Percentiles rank a stretch among this genome's conserved stretches.
phyloP scores from a whole-genome alignment of 2,113 vertebrate genomes.

The Tyto alba region DNA sequence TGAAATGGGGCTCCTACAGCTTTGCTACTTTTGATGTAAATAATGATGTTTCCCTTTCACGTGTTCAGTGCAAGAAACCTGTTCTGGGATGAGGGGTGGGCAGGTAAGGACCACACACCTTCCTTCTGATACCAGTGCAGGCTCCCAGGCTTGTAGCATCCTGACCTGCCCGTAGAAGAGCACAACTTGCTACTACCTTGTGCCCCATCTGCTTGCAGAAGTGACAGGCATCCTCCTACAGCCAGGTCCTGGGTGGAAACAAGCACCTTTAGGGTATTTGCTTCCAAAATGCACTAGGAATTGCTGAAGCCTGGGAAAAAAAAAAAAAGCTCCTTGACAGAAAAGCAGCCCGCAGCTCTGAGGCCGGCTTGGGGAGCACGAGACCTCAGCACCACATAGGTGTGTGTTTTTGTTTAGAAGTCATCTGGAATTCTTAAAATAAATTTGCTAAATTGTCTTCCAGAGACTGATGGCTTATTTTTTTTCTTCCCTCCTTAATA shows the following conservation, averaged over 20 bases:
- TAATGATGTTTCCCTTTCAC: neutral
- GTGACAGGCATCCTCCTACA: neutral
- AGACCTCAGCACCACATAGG: neutral
- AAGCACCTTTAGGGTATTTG: neutral
- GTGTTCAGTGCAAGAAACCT: neutral
- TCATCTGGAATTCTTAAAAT: slow-evolving; percentile 56
- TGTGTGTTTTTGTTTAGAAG: slow-evolving; percentile 42
- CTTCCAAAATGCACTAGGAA: neutral
- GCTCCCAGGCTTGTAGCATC: neutral
- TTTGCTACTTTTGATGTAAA: neutral
- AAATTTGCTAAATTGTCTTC: slow-evolving; percentile 44
- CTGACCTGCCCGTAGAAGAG: neutral
- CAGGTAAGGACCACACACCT: neutral
- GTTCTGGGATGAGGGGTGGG: neutral
- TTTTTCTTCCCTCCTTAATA: slow-evolving; percentile 18
- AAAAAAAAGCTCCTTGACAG: neutral
- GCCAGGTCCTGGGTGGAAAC: neutral
- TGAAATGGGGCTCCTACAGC: neutral
- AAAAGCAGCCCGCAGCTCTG: neutral
- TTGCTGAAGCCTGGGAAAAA: neutral
- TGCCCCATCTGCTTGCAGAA: neutral
- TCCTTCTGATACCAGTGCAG: accelerated
- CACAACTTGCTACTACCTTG: neutral
- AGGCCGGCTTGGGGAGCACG: neutral
- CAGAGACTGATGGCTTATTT: slow-evolving; percentile 33